These are phyloP conservation scores for Hydra vulgaris DNA, from an alignment of 30 jellyfish, hydroid and myxozoan species.

Conservation along the genomic window DNA sequence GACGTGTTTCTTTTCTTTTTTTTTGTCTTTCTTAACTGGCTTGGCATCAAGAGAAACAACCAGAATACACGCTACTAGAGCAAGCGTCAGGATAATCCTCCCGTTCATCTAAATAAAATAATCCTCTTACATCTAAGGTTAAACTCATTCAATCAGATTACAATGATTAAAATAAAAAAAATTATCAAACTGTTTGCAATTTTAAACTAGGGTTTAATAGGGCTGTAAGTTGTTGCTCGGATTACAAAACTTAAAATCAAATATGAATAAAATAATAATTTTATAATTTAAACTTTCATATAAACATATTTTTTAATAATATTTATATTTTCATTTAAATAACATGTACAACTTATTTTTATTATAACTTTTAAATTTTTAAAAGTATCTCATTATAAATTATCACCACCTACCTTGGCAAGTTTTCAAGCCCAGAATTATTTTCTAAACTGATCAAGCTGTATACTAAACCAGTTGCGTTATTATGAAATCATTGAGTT, in stretches of 20 bases:
- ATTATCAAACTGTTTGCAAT: background rate
- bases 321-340: too few relatives aligned
- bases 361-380: too few relatives aligned
- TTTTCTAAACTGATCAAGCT: background rate
- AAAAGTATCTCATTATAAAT: background rate
- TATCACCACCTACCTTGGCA: background rate
- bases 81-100: conserved; percentile 18
- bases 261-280: too few relatives aligned
- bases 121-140: background rate
- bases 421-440: background rate
- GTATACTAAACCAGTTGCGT: background rate
- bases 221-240: too few relatives aligned
- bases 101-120: conserved; percentile 18
- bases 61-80: conserved; percentile 27
- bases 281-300: too few relatives aligned
- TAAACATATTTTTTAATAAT: too few relatives aligned
- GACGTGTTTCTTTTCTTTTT: background rate
- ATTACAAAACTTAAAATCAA: too few relatives aligned
- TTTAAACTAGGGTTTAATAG: too few relatives aligned
- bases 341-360: background rate
- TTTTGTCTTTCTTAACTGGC: conserved; percentile 21
- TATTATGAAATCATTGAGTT: background rate
- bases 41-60: conserved; percentile 19
- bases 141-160: background rate
- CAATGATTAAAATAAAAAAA: background rate